Evolutionary conservation across 2,888 invertebrate genomes (phyloP).

Genomic region (Furcula furcula): DNA sequence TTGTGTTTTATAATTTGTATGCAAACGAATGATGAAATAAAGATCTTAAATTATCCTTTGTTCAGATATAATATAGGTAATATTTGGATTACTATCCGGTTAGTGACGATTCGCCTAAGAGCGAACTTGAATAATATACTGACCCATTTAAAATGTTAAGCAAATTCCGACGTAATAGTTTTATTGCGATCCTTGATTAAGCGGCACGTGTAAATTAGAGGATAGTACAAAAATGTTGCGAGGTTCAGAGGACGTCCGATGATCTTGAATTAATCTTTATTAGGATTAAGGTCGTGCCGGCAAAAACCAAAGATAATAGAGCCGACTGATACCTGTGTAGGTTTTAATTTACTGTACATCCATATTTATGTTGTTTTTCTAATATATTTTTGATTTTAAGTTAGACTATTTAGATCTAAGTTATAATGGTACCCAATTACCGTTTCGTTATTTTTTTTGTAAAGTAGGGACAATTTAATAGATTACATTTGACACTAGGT

Average conservation of each 20-base stretch:
- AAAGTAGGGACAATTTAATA: no score
- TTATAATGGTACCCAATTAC: no score
- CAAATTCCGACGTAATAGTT: constrained; percentile 48
- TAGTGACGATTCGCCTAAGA: neutral
- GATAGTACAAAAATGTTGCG: constrained; percentile 48
- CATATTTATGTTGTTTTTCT: constrained; percentile 1
- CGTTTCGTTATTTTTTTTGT: neutral
- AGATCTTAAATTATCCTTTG: no score
- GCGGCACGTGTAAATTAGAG: constrained; percentile 68
- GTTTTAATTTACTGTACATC: constrained; percentile 24
- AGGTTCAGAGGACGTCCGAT: constrained; percentile 47
- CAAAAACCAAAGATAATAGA: constrained; percentile 46
- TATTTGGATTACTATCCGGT: no score
- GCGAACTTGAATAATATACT: constrained; percentile 21
- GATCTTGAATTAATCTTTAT: constrained; percentile 49
- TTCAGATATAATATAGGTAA: no score
- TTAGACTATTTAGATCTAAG: no score
- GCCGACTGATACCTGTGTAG: constrained; percentile 25
- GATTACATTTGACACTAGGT: no score
- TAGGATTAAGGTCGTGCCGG: constrained; percentile 47
- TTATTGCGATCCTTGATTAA: constrained; percentile 64
- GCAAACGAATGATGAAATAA: no score
- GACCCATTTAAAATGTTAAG: constrained; percentile 41
- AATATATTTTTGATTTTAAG: constrained; percentile 4
- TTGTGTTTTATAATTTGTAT: no score